phyloP scores from a whole-genome alignment of 2,113 vertebrate genomes.

The Hemibagrus wyckioides region DNA sequence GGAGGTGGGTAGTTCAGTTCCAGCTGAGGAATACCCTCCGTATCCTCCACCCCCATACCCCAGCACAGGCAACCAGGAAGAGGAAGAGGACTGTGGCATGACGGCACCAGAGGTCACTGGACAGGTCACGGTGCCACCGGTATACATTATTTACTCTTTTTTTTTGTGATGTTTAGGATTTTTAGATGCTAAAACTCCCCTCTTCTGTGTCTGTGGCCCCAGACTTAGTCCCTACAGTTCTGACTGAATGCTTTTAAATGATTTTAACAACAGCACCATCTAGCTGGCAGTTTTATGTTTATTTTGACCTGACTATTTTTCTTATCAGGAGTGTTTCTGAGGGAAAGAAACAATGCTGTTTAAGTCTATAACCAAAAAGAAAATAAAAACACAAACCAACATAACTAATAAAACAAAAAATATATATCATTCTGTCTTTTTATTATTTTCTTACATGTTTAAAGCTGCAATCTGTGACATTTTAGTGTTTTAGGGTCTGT shows the following conservation, averaged over 20 bases:
- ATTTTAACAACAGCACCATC: background rate
- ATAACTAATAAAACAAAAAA: background rate
- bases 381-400: no score
- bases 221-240: background rate
- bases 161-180: background rate
- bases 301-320: background rate
- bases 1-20: slow-evolving; percentile 55
- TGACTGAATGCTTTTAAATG: background rate
- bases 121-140: slow-evolving; percentile 80
- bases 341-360: background rate
- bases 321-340: background rate
- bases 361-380: background rate
- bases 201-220: background rate
- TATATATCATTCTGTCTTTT: no score
- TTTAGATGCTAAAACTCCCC: background rate
- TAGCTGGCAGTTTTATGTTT: background rate
- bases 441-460: background rate
- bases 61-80: slow-evolving; percentile 71
- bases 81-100: slow-evolving; percentile 65
- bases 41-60: slow-evolving; percentile 90
- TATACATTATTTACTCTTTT: slow-evolving; percentile 60
- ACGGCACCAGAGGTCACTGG: slow-evolving; percentile 85
- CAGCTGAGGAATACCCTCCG: slow-evolving; percentile 84
- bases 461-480: background rate
- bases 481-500: background rate